Evolutionary conservation across 2,797 vertebrate species (phyloP), one percentile per base, ranked within the genome.

Genomic region (Avahi laniger): DNA sequence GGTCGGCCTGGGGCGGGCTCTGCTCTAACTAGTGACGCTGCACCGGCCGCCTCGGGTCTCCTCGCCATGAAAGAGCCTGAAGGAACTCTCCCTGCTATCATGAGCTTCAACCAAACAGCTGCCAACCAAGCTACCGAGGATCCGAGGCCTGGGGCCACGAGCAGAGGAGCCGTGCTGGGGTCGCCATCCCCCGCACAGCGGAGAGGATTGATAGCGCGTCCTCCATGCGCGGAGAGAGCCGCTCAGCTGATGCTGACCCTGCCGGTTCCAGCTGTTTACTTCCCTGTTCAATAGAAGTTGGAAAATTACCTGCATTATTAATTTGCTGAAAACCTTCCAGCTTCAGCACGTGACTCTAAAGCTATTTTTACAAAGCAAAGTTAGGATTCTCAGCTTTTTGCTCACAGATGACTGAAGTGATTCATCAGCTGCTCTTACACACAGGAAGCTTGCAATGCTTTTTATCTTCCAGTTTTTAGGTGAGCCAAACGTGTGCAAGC

Each of bases 281-380:
- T 94, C 87, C 26, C 82, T 69, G 69, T 73, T 95, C 97, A 95
- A 41, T 24, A 81, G 86, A 93, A 95, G 88, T 35, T 96, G 97
- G 97, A 97, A 98, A 97, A 96, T 79, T 85, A 72, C 93, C 69
- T 92, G 18, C 88, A 5, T 94, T 93, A 96, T 76, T 97, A 88
- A 76, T 95, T 97, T 97, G 85, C 20, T 18, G 97, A 96, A 93
- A 90, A 41, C 3, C 80, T 93, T 80, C 76, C 93, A 67, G 15
- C 48, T 80, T 89, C 87, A 80, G 65, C 80, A 84, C 70, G 75
- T 89, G 81, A 85, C 83, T 82, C 57, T 67, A 48, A 94, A 97
- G 70, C 89, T 69, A 87, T 93, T 95, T 98, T 97, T 85, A 87
- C 76, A 93, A 91, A 78, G 84, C 26, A 69, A 46, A 85, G 85